phyloP scores from a whole-genome alignment of 2,113 vertebrate genomes.

The Pogonocichla stellata region DNA sequence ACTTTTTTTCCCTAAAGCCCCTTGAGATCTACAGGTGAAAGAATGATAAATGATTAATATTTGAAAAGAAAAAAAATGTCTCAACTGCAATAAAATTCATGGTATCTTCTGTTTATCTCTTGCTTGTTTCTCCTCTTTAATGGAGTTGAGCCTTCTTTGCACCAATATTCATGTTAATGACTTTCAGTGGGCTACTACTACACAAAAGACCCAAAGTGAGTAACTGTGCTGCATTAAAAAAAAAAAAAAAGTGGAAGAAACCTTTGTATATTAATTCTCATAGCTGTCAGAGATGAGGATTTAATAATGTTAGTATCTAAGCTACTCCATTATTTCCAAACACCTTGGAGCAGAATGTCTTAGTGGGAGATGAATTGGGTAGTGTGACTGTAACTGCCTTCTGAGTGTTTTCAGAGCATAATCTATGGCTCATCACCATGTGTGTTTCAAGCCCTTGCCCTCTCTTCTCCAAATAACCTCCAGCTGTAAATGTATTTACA shows the following conservation, averaged over 20 bases:
- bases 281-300: constrained; percentile 51
- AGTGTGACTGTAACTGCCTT: neutral
- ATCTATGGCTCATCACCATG: constrained; percentile 6
- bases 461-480: constrained; percentile 37
- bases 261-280: constrained; percentile 41
- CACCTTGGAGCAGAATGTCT: constrained; percentile 37
- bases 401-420: neutral
- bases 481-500: neutral
- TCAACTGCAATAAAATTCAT: neutral
- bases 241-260: neutral
- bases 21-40: neutral
- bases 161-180: neutral
- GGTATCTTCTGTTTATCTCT: neutral
- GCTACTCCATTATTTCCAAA: constrained; percentile 54
- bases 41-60: neutral
- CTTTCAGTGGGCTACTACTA: neutral
- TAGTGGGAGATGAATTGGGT: constrained; percentile 38
- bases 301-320: constrained; percentile 57
- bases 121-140: neutral
- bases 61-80: neutral
- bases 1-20: neutral
- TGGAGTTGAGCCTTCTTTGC: neutral
- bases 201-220: neutral
- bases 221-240: neutral
- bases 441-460: neutral